Evolutionary conservation across 1,140 invertebrate species (phyloP), one percentile per base, ranked within the genome.

Genomic region (Macrobrachium rosenbergii): DNA sequence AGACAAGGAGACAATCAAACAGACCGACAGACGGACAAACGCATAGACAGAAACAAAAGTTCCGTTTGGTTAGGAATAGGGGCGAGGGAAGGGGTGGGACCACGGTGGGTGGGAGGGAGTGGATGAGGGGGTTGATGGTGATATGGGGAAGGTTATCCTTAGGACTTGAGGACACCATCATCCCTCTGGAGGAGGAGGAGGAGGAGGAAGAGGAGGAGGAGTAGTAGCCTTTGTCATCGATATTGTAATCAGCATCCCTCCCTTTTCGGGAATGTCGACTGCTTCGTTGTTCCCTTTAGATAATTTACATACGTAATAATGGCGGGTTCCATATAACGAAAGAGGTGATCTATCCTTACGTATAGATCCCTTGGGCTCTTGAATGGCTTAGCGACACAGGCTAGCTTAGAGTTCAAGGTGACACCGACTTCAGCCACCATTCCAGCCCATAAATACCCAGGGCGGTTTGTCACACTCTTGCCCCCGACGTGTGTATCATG

Each of bases 261-360:
- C 28, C 28, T 12, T 17, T 8, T 23, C 19, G n/a, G 21, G 19
- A 23, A 23, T 59, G 28, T 28, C 43, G 73, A 45, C 78, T 75
- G 43, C 45, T n/a, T 80, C 78, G 28, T 69, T 79, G 75, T 72
- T 73, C 78, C 84, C 78, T 80, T 73, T 75, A 28, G 84, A 87
- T 87, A 87, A 87, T 87, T 80, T 82, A 87, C 84, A 87, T 87
- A 81, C 84, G 84, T 86, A 86, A 86, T 86, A 86, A 86, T 86
- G 84, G 84, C 78, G 84, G 84, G 64, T 76, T 87, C 78, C 78
- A 78, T 87, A 86, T 87, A 87, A 82, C 84, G 78, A 87, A 87
- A 87, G 84, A 86, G 84, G 84, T 82, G 78, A 81, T 87, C 79
- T 80, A 82, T 82, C 84, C 84, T 87, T 87, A 75, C 84, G 78